Conservation (phyloP, 1,140 invertebrate species). For the Pomacea maculata region DNA sequence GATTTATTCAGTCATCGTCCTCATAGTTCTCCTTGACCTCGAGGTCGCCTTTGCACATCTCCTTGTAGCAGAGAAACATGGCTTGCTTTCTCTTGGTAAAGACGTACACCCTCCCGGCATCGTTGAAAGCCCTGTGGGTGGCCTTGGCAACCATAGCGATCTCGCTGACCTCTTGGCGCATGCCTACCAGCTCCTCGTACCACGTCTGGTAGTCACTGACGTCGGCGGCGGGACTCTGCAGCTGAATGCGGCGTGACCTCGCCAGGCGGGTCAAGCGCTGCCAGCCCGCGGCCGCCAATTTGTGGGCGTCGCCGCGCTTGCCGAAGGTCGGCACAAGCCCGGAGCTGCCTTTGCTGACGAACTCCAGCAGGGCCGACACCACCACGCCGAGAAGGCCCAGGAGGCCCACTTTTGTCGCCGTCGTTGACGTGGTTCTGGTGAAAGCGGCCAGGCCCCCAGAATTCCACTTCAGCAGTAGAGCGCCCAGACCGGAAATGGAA, state of each 20-base stretch:
- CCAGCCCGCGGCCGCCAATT: conserved; percentile 10
- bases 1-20: background rate
- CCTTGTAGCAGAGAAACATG: conserved; percentile 8
- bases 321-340: background rate
- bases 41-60: conserved; percentile 6
- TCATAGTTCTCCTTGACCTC: conserved; percentile 1
- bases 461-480: conserved; percentile 4
- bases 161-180: conserved; percentile 12
- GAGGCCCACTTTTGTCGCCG: background rate
- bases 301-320: conserved; percentile 5
- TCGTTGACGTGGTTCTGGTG: background rate
- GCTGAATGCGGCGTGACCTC: conserved; percentile 11
- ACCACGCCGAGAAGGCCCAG: background rate
- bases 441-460: background rate
- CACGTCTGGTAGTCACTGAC: conserved; percentile 1
- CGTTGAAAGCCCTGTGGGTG: conserved; percentile 15
- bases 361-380: conserved; percentile 8
- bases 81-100: background rate
- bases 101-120: conserved; percentile 1
- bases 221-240: conserved; percentile 4
- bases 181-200: conserved; percentile 8
- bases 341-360: conserved; percentile 10
- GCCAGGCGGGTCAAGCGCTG: conserved; percentile 13
- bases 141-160: conserved; percentile 10
- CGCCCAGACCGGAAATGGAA: conserved; percentile 17